Base-by-base conservation (phyloP, 2,888 invertebrate genomes). In the Nephrotoma appendiculata region DNA sequence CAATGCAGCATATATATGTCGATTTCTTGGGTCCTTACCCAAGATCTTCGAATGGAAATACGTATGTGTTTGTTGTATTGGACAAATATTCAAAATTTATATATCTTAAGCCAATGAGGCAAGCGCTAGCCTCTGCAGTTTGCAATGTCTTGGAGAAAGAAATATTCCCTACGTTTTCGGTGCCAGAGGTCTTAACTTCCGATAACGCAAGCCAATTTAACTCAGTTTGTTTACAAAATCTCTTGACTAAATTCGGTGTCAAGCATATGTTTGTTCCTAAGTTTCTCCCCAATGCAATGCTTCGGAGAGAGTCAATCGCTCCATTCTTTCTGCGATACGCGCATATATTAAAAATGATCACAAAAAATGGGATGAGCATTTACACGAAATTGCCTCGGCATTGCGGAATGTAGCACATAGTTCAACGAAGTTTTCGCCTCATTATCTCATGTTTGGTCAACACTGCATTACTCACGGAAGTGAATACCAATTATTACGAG, bases 391-490 rank as follows among this genome's bases (percentile, higher is more conserved):
- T 5, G 15, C 43, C 43, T n/a, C 86, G 2, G 86, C 85, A 4
- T n/a, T 87, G 6, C 57, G 86, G 86, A 87, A 87, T 86, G 42
- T 85, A 12, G 57, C 85, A 83, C 86, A 86, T 42, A 86, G 31
- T 11, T 57, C 52, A 19, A 83, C 57, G 9, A 86, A 86, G 45
- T 87, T 52, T 86, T 88, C 12, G 43, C 86, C 85, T 83, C 87
- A 84, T 87, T 88, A 87, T 86, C 84, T 83, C 86, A 86, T 88
- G 87, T 87, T 87, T 84, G 85, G 87, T 12, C 48, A 48, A 31
- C 31, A 31, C 3, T 31, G 31, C 31, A 31, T 31, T 2, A 31
- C 31, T 31, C 31, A 31, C 31, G 31, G 31, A 31, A 31, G 31
- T 31, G 31, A 31, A 31, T 31, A 31, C 31, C 31, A 31, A 31